Base-by-base conservation (phyloP, 2,797 vertebrate genomes). In the Parauchenoglanis punctatus region DNA sequence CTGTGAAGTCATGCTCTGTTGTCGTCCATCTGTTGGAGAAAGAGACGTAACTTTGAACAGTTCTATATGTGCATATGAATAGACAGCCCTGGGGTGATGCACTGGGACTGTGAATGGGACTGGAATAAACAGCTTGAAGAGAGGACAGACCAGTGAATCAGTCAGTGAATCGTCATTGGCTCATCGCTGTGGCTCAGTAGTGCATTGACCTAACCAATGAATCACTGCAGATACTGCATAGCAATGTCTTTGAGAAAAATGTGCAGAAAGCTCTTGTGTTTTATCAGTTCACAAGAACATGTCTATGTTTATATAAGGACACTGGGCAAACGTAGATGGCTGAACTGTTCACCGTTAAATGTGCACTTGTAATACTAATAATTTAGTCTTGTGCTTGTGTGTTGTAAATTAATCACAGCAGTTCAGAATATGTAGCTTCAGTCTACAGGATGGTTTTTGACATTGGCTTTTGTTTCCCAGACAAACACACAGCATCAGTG, bases 1-100 rank as follows among this genome's bases (percentile, higher is more conserved):
- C 86, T 49, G 89, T 83, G 81, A 83, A 83, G 81, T 85, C 85
- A 67, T 81, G 77, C 78, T n/a, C 83, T 80, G 80, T 63, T 82
- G 63, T 56, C 61, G 31, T 54, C 25, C 72, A 67, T 84, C 68
- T 87, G 63, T 81, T 85, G 40, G 72, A 59, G 63, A 84, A 78
- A 81, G 73, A 77, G 83, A 72, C 81, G 70, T 76, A 83, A 86
- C 67, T 72, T 86, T 75, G 58, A 86, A 76, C 52, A 31, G 81
- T 54, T 83, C 46, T 70, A 70, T 83, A 70, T 68, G 63, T 83
- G 65, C 81, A 83, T 68, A 85, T 85, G 87, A 87, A 86, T 52
- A 85, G 72, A 63, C 58, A 56, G 72, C 10, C 40, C 44, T 85
- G 58, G 58, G 58, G 72, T 63, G 28, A 77, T 35, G 72, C 72